Evolutionary conservation across 2,113 vertebrate genomes (phyloP), one percentile per base, ranked within the genome.

Genomic region (Centropus bengalensis): DNA sequence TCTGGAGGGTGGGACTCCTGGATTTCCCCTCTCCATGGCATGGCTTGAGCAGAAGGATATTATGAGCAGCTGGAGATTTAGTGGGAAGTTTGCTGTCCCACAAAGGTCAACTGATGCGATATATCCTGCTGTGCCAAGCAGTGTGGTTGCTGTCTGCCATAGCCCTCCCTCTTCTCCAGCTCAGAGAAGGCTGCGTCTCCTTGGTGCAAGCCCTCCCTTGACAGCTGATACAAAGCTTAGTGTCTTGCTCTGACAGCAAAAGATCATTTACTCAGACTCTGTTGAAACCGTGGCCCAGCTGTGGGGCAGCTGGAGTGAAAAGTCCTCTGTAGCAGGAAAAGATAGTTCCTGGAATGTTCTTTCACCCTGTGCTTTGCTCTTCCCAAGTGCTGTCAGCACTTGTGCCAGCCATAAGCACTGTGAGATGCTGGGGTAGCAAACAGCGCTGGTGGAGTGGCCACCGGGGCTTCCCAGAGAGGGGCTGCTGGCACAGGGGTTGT

Each of bases 11-110:
- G 45, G 8, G 2, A 64, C 14, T 86, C 27, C 51, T 56, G 64
- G 44, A 28, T 60, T 45, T 33, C 17, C 17, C 10, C 38, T 7
- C 21, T 20, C 36, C 1, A 0, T 32, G 69, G 13, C 1, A 0
- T 22, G 32, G 30, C 10, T 67, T 77, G 30, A 59, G 54, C 49
- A 56, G 60, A 78, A 82, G 14, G 27, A 13, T 87, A 42, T 51
- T 59, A n/a, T 4, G 32, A 68, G n/a, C 28, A 45, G 54, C 56
- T 68, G 27, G 2, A 16, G 15, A 60, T 73, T 75, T 64, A 32
- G 10, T 12, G 24, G 32, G 11, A 32, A 67, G 33, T 81, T 81
- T 66, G 14, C 19, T 71, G n/a, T 85, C 30, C 33, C 47, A 45
- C 3, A 3, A 59, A 54, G 30, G 21, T 58, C 2, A 6, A 23